A percentile compares a stretch with the other conserved stretches of the same genome.
phyloP scores from a whole-genome alignment of 2,888 invertebrate species.

The Copidosoma aretas region DNA sequence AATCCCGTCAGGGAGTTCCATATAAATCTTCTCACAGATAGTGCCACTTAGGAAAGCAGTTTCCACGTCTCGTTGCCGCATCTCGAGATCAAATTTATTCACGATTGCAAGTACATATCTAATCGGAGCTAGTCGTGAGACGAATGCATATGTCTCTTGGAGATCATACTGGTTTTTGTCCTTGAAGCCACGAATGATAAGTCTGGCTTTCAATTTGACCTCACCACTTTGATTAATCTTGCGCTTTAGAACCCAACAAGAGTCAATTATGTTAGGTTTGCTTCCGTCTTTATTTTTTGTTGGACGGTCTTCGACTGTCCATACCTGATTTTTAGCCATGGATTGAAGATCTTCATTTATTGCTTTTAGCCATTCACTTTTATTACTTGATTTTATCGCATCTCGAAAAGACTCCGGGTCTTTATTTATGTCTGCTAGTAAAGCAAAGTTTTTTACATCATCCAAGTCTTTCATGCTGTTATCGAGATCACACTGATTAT shows the following conservation, averaged over 20 bases:
- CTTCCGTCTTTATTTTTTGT: conserved; percentile 4
- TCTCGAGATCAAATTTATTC: conserved; percentile 13
- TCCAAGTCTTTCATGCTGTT: not conserved
- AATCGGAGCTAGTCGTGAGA: not conserved
- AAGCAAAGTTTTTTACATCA: not conserved
- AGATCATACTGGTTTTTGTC: not conserved
- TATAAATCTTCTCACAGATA: conserved; percentile 26
- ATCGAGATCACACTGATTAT: too few species aligned
- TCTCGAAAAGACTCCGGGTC: conserved; percentile 33
- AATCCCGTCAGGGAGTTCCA: conserved; percentile 36
- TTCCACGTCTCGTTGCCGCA: conserved; percentile 34
- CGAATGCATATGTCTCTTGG: not conserved
- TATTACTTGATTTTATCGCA: conserved; percentile 29
- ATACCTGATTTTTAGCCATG: conserved; percentile 36
- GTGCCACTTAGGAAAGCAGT: conserved; percentile 46
- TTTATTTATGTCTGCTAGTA: conserved; percentile 27
- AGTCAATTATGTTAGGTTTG: conserved; percentile 39
- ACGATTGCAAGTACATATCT: not conserved
- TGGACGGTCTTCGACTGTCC: conserved; percentile 30
- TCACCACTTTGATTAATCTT: not conserved
- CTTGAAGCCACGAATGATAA: not conserved
- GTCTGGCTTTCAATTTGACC: not conserved
- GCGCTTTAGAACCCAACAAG: not conserved
- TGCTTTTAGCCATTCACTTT: conserved; percentile 12
- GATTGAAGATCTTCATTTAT: not conserved